Evolutionary conservation across 2,797 vertebrate genomes (phyloP).

Genomic region (Microtus obscurus): DNA sequence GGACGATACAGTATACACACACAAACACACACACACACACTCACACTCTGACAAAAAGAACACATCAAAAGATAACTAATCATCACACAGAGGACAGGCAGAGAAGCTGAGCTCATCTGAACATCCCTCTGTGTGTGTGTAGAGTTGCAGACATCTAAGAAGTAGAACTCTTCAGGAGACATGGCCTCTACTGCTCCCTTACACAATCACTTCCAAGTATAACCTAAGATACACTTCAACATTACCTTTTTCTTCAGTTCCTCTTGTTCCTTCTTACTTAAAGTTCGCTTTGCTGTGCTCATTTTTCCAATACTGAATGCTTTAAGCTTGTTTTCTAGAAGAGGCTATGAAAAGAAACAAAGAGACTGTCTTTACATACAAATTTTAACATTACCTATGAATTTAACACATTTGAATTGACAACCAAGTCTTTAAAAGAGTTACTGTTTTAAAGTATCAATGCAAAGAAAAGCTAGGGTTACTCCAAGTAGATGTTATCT

Average conservation of each 20-base stretch:
- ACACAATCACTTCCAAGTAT: constrained; percentile 26
- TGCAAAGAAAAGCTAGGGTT: background rate
- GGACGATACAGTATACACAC: background rate
- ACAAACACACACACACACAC: background rate
- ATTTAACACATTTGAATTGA: constrained; percentile 14
- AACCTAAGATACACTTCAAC: constrained; percentile 72
- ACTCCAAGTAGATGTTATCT: background rate
- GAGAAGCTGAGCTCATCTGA: background rate
- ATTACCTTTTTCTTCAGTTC: constrained; percentile 99
- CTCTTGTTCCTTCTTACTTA: constrained; percentile 99
- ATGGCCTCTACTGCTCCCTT: background rate
- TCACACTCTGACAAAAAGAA: constrained; percentile 19
- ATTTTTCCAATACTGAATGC: constrained; percentile 99
- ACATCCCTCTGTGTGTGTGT: background rate
- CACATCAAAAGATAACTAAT: background rate
- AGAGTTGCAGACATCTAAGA: background rate
- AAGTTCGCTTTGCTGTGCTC: constrained; percentile 96
- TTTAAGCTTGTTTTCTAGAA: constrained; percentile 98
- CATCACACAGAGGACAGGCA: background rate
- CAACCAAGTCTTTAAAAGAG: background rate
- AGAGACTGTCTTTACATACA: constrained; percentile 68
- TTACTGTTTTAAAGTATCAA: background rate
- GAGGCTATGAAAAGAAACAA: constrained; percentile 88
- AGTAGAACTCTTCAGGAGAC: background rate
- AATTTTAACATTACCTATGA: constrained; percentile 49